A percentile compares a stretch with the other conserved stretches of the same genome.
Evolutionary conservation across 2,888 invertebrate species (phyloP).

Genomic region (Callyntrura sp.): DNA sequence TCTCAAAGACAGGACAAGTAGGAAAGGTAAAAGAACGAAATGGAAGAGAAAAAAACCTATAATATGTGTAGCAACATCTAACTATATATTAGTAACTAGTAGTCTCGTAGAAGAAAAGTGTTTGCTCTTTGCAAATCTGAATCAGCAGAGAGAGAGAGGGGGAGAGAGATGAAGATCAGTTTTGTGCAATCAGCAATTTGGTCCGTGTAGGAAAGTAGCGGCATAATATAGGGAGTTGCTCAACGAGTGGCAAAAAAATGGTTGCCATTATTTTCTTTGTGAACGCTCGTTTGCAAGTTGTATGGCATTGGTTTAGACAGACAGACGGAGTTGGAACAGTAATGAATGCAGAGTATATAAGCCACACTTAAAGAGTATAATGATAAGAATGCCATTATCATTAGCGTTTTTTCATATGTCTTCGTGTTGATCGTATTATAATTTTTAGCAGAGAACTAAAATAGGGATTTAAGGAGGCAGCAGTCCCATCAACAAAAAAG

Average conservation of each 20-base stretch:
- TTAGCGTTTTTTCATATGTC: neutral
- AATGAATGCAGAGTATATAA: neutral
- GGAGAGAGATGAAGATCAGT: neutral
- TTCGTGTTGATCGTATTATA: neutral
- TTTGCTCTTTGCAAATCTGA: slow-evolving; percentile 1
- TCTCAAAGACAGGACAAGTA: neutral
- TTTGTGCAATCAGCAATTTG: neutral
- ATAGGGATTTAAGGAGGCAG: neutral
- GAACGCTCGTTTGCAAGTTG: neutral
- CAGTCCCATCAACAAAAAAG: slow-evolving; percentile 25
- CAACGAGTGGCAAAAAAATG: too few species aligned
- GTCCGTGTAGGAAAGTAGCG: slow-evolving; percentile 1
- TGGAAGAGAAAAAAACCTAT: neutral
- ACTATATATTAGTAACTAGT: neutral
- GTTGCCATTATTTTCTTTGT: neutral
- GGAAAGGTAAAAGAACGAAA: neutral
- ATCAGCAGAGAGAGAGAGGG: too few species aligned
- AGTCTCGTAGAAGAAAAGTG: too few species aligned
- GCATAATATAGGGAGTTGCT: neutral
- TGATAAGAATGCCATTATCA: neutral
- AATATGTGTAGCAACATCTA: neutral
- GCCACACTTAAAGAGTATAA: neutral
- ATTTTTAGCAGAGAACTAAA: neutral
- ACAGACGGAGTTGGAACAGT: neutral
- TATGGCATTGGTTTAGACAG: neutral